Evolutionary conservation across 2,888 invertebrate species (phyloP), one percentile per base, ranked within the genome.

Genomic region (Protodeltote pygarga): DNA sequence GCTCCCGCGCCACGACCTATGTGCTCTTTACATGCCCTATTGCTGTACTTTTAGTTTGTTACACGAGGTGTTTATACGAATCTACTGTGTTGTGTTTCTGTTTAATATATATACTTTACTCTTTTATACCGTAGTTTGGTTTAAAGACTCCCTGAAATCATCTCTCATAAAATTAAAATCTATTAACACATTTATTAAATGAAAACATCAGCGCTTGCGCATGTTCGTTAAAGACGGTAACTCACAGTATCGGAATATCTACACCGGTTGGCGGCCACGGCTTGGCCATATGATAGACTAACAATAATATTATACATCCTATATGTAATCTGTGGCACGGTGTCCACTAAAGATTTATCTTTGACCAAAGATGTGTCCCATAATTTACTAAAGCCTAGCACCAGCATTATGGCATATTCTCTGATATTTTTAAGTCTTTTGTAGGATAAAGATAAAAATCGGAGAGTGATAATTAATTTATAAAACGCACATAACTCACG

Each of bases 201-300:
- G 58, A 64, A 71, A 64, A 45, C 39, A 42, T 61, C 42, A 31
- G 28, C 31, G 24, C 40, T 32, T 34, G 39, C 21, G 38, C 48
- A 33, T 46, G 46, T 51, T 63, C 46, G 45, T 17, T 37, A 5
- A 25, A 13, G 10, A 16, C 34, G 34, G 27, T 49, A 57, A 61
- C 45, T 38, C 32, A 39, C 59, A 62, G 39, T 75, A 76, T 76
- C 68, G 45, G 59, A 52, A 44, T 57, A 75, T 73, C 74, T 71
- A 63, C 64, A 62, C 42, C 11, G 20, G 61, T 35, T 14, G 21
- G 17, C 19, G 16, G 19, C 9, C 15, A 11, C 2, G 19, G 16
- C 27, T 28, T 11, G 28, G 27, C 32, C 5, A 32, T 32, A 38
- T 4, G 23, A 39, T 35, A 46, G 35, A 20, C 31, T 45, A 35